Percentiles rank a stretch among this genome's conserved stretches.
These are phyloP conservation scores for Rhinophrynus dorsalis DNA, from an alignment of 2,797 vertebrate genomes.

Conservation along the genomic window DNA sequence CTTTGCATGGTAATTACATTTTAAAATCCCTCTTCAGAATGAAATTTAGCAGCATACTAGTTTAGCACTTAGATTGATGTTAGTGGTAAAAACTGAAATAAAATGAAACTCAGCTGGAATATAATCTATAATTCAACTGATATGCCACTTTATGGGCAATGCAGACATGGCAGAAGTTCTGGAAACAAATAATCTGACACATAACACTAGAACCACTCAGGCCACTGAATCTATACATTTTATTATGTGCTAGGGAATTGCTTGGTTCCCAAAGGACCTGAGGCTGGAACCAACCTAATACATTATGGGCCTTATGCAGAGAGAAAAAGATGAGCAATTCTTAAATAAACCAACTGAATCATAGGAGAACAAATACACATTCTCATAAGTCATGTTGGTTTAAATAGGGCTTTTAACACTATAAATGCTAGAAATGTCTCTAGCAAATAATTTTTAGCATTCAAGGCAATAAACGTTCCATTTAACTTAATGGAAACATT, in stretches of 20 bases:
- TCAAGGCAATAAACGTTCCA: too few species aligned
- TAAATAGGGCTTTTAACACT: too few species aligned
- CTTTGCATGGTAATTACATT: slow-evolving; percentile 14
- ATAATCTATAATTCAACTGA: not conserved
- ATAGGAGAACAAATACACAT: too few species aligned
- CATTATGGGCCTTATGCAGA: too few species aligned
- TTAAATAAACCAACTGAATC: too few species aligned
- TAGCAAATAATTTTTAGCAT: too few species aligned
- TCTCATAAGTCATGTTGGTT: too few species aligned
- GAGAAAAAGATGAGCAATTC: too few species aligned
- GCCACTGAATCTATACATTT: not conserved
- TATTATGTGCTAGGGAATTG: not conserved
- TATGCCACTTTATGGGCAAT: not conserved
- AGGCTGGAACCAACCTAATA: too few species aligned
- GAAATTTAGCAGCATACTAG: not conserved
- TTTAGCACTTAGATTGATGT: not conserved
- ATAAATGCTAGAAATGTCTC: too few species aligned
- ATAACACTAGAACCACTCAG: not conserved
- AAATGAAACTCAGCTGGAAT: not conserved
- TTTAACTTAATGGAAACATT: too few species aligned
- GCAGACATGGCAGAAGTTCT: not conserved
- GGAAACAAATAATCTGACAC: not conserved
- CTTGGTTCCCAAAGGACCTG: too few species aligned
- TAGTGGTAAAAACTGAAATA: not conserved
- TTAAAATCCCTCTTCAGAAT: not conserved